Conservation (phyloP, 1,140 invertebrate species). For the Trichomalopsis sarcophagae region DNA sequence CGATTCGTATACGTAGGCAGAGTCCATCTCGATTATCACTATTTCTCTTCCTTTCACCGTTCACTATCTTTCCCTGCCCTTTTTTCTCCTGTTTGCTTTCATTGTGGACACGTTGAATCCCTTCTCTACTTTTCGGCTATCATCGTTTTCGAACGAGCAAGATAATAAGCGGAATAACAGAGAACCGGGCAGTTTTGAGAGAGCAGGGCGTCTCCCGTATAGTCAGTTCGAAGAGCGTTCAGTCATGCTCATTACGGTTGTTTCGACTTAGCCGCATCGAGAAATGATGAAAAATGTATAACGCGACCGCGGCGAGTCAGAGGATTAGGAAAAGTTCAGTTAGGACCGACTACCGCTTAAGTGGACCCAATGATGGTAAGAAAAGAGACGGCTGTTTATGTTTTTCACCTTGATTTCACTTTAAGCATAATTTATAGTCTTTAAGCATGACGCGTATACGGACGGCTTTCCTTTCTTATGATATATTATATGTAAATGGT, state of each 20-base stretch:
- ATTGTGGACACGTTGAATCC: too few relatives aligned
- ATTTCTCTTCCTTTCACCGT: too few relatives aligned
- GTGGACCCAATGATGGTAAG: background rate
- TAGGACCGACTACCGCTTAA: conserved; percentile 3
- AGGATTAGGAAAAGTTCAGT: conserved; percentile 26
- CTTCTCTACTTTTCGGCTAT: background rate
- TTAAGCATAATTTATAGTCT: conserved; percentile 39
- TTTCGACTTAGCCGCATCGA: background rate
- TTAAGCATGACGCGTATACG: background rate
- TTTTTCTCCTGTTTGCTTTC: background rate
- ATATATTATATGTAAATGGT: background rate
- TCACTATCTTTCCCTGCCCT: background rate
- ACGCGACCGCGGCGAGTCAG: background rate
- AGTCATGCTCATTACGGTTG: conserved; percentile 2
- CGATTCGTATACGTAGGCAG: too few relatives aligned
- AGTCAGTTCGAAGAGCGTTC: background rate
- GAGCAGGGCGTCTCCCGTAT: background rate
- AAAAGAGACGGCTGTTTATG: background rate
- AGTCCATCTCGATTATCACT: too few relatives aligned
- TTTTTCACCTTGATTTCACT: conserved; percentile 41
- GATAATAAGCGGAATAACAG: background rate
- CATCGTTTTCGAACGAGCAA: too few relatives aligned
- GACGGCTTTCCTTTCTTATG: conserved; percentile 5
- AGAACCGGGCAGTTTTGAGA: background rate
- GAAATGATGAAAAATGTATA: background rate